phyloP scores from a whole-genome alignment of 2,113 vertebrate species.

The Prochilodus magdalenae region DNA sequence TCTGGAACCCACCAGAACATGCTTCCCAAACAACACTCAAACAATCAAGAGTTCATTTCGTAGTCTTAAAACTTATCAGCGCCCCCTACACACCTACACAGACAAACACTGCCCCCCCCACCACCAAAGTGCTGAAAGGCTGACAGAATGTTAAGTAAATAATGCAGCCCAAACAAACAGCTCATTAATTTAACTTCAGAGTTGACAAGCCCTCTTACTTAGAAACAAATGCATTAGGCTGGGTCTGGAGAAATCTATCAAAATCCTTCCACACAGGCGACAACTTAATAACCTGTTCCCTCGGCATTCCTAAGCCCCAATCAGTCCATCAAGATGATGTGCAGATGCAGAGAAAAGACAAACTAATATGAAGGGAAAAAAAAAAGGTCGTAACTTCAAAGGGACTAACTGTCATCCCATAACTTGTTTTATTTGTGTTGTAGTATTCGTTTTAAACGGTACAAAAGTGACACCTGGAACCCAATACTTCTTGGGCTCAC shows the following conservation, averaged over 20 bases:
- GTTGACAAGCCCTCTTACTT: constrained; percentile 35
- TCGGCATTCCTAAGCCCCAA: constrained; percentile 6
- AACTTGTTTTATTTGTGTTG: too few relatives aligned
- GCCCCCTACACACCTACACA: constrained; percentile 22
- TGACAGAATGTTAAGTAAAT: constrained; percentile 45
- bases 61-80: constrained; percentile 32
- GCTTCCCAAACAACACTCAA: constrained; percentile 2
- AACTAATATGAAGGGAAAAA: background rate
- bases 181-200: constrained; percentile 39
- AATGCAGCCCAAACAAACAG: constrained; percentile 38
- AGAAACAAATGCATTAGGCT: constrained; percentile 14
- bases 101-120: background rate
- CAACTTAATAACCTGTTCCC: constrained; percentile 48
- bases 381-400: background rate
- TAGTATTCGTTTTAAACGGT: background rate
- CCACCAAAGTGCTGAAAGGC: background rate
- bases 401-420: background rate
- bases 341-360: constrained; percentile 4
- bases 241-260: constrained; percentile 17
- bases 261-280: constrained; percentile 13
- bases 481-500: background rate
- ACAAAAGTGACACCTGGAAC: background rate
- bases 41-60: constrained; percentile 13
- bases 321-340: constrained; percentile 30
- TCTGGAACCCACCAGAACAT: background rate